Conservation (phyloP, 2,888 invertebrate genomes). For the Lymantria dispar region DNA sequence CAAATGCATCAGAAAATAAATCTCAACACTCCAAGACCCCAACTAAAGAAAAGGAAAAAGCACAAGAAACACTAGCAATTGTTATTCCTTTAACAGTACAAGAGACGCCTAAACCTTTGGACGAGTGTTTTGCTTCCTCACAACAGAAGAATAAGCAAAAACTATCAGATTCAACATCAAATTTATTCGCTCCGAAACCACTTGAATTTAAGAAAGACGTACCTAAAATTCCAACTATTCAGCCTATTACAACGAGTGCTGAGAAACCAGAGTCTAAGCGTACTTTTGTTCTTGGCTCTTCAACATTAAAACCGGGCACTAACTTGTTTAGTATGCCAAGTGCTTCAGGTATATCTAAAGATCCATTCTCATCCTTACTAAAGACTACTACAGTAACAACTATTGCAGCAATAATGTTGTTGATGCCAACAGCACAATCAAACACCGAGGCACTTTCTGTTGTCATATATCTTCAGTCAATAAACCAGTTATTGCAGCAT, state of each 20-base stretch:
- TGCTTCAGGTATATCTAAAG: constrained; percentile 19
- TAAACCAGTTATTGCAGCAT: constrained; percentile 22
- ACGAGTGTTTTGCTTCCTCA: constrained; percentile 6
- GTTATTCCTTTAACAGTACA: constrained; percentile 13
- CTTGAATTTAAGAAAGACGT: constrained; percentile 12
- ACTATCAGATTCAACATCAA: constrained; percentile 1
- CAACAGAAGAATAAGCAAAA: constrained; percentile 8
- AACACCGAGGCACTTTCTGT: constrained; percentile 15
- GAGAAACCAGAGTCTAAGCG: constrained; percentile 21
- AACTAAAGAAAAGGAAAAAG: constrained; percentile 38
- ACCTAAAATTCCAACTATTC: neutral
- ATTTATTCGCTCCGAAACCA: constrained; percentile 2
- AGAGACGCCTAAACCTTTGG: constrained; percentile 5
- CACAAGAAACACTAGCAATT: constrained; percentile 52
- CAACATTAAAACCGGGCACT: constrained; percentile 16
- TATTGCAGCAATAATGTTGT: constrained; percentile 30
- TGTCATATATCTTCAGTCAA: neutral
- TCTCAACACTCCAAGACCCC: constrained; percentile 18
- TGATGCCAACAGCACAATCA: constrained; percentile 32
- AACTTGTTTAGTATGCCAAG: constrained; percentile 36
- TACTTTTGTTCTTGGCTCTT: constrained; percentile 34
- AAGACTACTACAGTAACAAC: constrained; percentile 9
- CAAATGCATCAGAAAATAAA: constrained; percentile 11
- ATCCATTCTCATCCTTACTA: constrained; percentile 20
- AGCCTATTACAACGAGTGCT: constrained; percentile 1